Evolutionary conservation across 2,113 vertebrate genomes (phyloP), one percentile per base, ranked within the genome.

Genomic region (Phrynosoma platyrhinos): DNA sequence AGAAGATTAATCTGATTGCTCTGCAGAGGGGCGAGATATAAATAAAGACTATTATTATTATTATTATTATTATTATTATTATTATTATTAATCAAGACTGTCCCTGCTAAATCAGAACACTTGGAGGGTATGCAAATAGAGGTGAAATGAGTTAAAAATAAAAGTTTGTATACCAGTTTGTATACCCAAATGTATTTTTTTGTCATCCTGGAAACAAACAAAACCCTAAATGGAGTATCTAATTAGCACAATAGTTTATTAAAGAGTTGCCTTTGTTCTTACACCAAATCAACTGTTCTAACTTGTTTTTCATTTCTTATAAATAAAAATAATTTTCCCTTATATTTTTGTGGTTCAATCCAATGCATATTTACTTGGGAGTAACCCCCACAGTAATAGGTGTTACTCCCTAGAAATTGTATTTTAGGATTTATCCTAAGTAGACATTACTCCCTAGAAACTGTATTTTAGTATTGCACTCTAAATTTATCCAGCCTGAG

Each of bases 231-330:
- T 36, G 32, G 80, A 58, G 7, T 53, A 85, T 89, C 25, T 13
- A 18, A 86, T 89, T 79, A 80, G 47, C 18, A 78, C 74, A 12
- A 9, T 58, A 89, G 62, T 42, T n/a, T 86, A 91, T 16, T 25
- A 81, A 92, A 66, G 25, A 0, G 0, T 68, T 84, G 21, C 6
- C 88, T 92, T 87, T 47, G 47, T 47, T 47, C 47, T 47, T 47
- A 47, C 47, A 47, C 47, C 47, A 47, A 47, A 47, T 47, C 47
- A 47, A 47, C 47, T 47, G 47, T 47, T 47, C 47, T 47, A 47
- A 47, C 47, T 47, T 47, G 47, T 47, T 47, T 47, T 47, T 47
- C 47, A 47, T 7, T 47, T 47, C 47, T 47, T 4, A 47, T 47
- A 47, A 47, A 47, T 47, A 47, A 47, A 47, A 47, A 47, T 47